These are phyloP conservation scores for Athrips mouffetella DNA, from an alignment of 2,888 invertebrate genomes.

Conservation along the genomic window DNA sequence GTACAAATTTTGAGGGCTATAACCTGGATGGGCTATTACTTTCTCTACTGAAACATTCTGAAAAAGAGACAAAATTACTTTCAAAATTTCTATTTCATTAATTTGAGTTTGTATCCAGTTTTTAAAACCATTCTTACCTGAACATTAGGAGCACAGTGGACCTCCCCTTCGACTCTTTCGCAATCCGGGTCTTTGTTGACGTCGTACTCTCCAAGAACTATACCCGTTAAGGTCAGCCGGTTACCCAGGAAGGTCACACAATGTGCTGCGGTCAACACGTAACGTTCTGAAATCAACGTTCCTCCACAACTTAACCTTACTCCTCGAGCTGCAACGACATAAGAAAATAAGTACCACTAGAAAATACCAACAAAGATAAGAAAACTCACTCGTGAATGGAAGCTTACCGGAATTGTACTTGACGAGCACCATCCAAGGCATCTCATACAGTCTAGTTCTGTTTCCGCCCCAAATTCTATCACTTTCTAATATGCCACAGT, in stretches of 20 bases:
- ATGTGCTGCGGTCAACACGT: conserved; percentile 80
- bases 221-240: conserved; percentile 54
- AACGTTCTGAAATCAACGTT: conserved; percentile 72
- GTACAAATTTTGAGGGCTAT: conserved; percentile 37
- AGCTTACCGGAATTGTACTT: conserved; percentile 72
- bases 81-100: no score
- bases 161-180: conserved; percentile 47
- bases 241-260: conserved; percentile 73
- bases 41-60: conserved; percentile 57
- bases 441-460: conserved; percentile 79
- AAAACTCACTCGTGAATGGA: no score
- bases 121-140: no score
- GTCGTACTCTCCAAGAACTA: conserved; percentile 80
- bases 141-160: conserved; percentile 37
- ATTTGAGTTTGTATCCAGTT: no score
- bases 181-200: conserved; percentile 53
- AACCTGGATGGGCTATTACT: conserved; percentile 68
- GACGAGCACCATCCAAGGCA: conserved; percentile 88
- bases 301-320: conserved; percentile 67
- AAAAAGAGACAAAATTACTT: conserved; percentile 19
- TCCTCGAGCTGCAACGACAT: conserved; percentile 42
- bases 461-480: conserved; percentile 81
- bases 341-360: no score
- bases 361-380: no score
- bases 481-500: conserved; percentile 77